Evolutionary conservation across 2,888 invertebrate genomes (phyloP).

Genomic region (Melieria crassipennis): DNA sequence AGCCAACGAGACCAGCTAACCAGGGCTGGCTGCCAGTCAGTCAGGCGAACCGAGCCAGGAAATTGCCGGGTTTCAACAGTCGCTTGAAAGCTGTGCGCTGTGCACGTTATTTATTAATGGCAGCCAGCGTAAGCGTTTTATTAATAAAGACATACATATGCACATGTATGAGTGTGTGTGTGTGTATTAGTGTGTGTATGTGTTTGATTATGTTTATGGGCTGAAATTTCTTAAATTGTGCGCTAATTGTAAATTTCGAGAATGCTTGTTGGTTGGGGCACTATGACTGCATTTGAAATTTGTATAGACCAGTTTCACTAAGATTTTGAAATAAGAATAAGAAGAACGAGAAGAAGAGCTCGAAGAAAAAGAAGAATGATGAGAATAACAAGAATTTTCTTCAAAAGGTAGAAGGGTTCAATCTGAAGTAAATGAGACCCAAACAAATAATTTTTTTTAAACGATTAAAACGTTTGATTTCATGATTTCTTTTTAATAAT

Average conservation of each 20-base stretch:
- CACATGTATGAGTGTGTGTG: constrained; percentile 9
- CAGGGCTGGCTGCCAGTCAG: not conserved
- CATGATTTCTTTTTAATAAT: too few relatives aligned
- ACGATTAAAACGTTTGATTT: too few relatives aligned
- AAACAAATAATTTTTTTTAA: too few relatives aligned
- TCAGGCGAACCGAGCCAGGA: constrained; percentile 17
- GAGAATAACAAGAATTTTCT: too few relatives aligned
- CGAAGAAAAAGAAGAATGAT: too few relatives aligned
- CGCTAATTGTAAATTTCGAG: constrained; percentile 21
- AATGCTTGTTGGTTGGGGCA: too few relatives aligned
- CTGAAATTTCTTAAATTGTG: constrained; percentile 26
- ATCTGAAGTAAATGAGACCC: too few relatives aligned
- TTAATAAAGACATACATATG: constrained; percentile 26
- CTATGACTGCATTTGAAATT: too few relatives aligned
- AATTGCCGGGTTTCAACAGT: constrained; percentile 29
- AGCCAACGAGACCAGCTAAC: constrained; percentile 9
- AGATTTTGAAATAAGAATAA: too few relatives aligned
- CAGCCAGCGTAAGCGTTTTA: constrained; percentile 25
- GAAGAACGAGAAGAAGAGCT: too few relatives aligned
- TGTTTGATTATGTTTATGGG: not conserved
- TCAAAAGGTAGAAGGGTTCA: too few relatives aligned
- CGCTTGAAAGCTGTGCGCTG: constrained; percentile 19
- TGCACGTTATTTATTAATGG: constrained; percentile 26
- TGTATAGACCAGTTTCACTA: too few relatives aligned
- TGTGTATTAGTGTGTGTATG: not conserved